Conservation (phyloP, 2,888 invertebrate genomes). For the Ectemnius lituratus region DNA sequence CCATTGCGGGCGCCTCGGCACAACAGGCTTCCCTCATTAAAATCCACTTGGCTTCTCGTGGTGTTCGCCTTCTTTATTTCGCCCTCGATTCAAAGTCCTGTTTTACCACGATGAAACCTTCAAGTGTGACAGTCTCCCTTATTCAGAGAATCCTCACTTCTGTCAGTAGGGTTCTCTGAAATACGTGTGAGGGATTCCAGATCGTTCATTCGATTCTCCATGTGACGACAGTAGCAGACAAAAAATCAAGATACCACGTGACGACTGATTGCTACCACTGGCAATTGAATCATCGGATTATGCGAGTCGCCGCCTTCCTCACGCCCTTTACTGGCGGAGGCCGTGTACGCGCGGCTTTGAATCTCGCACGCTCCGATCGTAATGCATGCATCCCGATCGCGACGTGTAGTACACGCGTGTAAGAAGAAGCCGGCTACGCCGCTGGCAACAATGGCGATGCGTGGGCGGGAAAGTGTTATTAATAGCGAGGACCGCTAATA, state of each 20-base stretch:
- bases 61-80: no score
- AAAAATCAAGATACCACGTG: no score
- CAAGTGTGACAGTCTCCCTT: no score
- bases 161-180: no score
- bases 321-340: constrained; percentile 43
- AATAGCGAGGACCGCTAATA: constrained; percentile 59
- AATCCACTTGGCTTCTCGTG: background rate
- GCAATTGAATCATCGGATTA: constrained; percentile 51
- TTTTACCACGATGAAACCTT: no score
- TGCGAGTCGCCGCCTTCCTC: constrained; percentile 49
- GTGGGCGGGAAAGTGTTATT: constrained; percentile 62
- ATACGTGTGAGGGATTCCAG: no score
- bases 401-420: constrained; percentile 22
- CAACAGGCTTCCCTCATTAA: constrained; percentile 7
- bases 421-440: constrained; percentile 36
- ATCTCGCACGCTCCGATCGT: constrained; percentile 19
- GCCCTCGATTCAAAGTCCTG: no score
- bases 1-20: constrained; percentile 36
- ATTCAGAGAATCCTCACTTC: no score
- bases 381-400: constrained; percentile 38
- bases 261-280: background rate
- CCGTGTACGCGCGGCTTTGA: constrained; percentile 22
- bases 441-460: constrained; percentile 56
- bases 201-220: no score
- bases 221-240: no score